phyloP scores from a whole-genome alignment of 2,888 invertebrate species.

The Sinopyrophorus schimmeli region DNA sequence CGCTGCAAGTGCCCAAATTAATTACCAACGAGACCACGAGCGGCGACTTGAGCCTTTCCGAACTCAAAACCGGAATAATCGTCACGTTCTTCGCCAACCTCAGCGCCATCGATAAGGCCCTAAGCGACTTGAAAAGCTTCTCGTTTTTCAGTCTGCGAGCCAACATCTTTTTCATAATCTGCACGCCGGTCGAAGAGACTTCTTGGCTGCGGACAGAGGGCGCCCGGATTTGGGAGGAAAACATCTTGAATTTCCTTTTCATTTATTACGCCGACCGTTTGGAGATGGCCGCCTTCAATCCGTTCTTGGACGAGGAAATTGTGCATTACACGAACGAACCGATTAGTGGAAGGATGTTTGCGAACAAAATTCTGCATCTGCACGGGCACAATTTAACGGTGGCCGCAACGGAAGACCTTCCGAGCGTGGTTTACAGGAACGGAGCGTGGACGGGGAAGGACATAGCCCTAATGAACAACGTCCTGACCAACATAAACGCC shows the following conservation, averaged over 20 bases:
- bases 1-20: no score
- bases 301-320: slow-evolving; percentile 1
- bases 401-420: neutral
- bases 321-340: neutral
- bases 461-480: neutral
- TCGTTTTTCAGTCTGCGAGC: no score
- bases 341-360: no score
- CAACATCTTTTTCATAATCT: neutral
- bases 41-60: no score
- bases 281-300: slow-evolving; percentile 6
- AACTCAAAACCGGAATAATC: no score
- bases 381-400: neutral
- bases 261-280: slow-evolving; percentile 5
- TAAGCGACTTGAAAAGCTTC: no score
- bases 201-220: neutral
- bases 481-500: neutral
- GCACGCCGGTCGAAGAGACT: neutral
- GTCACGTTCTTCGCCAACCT: no score
- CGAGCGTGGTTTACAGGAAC: neutral
- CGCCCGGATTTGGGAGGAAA: slow-evolving; percentile 1
- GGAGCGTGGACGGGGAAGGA: slow-evolving; percentile 1
- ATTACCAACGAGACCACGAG: no score
- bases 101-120: no score
- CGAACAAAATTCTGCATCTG: slow-evolving; percentile 1
- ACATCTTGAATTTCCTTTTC: slow-evolving; percentile 13